phyloP scores from a whole-genome alignment of 2,888 invertebrate genomes.

The Cephonodes hylas region DNA sequence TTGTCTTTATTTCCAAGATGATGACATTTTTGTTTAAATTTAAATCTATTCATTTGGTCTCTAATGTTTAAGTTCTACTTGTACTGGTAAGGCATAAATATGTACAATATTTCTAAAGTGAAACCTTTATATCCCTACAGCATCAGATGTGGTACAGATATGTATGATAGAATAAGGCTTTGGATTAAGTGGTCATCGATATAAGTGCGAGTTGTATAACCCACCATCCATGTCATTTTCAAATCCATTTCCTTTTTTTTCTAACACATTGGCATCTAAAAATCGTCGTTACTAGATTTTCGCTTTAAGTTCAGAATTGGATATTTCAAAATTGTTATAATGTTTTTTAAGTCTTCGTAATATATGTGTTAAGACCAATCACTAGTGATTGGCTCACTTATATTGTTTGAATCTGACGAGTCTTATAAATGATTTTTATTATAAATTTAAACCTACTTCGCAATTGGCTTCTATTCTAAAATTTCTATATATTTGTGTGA shows the following conservation, averaged over 20 bases:
- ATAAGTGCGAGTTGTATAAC: not conserved
- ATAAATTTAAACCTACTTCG: slow-evolving; percentile 11
- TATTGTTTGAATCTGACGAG: slow-evolving; percentile 10
- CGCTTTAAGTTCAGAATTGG: not conserved
- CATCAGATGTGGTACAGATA: not conserved
- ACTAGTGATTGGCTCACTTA: slow-evolving; percentile 27
- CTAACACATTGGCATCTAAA: not conserved
- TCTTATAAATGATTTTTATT: slow-evolving; percentile 12
- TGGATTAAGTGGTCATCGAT: not conserved
- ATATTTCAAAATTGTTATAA: not conserved
- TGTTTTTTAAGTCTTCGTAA: not conserved
- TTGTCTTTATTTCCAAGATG: not conserved
- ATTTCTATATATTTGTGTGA: slow-evolving; percentile 26
- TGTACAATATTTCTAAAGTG: no score
- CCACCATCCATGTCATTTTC: not conserved
- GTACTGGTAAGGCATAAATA: not conserved
- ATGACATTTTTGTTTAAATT: not conserved
- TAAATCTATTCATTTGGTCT: not conserved
- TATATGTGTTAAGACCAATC: slow-evolving; percentile 28
- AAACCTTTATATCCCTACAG: not conserved
- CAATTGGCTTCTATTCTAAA: not conserved
- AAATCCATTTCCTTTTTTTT: not conserved
- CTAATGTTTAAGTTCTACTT: not conserved
- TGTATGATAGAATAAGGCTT: not conserved
- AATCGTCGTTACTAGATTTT: not conserved